A percentile compares a stretch with the other conserved stretches of the same genome.
These are phyloP conservation scores for Apomyelois bistriatella DNA, from an alignment of 2,888 invertebrate genomes.

Conservation along the genomic window DNA sequence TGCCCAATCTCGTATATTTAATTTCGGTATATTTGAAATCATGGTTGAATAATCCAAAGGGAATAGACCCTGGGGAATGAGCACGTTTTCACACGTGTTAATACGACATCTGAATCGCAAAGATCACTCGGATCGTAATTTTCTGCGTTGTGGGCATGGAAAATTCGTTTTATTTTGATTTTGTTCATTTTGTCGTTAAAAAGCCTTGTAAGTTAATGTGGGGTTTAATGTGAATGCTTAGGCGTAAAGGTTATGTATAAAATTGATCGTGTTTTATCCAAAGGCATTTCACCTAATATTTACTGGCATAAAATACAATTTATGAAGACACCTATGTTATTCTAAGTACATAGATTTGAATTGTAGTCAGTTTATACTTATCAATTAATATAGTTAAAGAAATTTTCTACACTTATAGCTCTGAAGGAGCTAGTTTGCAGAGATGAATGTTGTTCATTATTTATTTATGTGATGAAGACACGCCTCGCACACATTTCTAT, in stretches of 20 bases:
- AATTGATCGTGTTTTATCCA: too few relatives aligned
- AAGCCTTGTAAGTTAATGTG: neutral
- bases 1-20: too few relatives aligned
- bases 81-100: constrained; percentile 12
- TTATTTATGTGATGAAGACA: neutral
- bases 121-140: constrained; percentile 10
- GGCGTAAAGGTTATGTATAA: neutral
- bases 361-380: too few relatives aligned
- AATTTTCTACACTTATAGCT: too few relatives aligned
- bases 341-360: too few relatives aligned
- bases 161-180: constrained; percentile 10
- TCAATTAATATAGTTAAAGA: too few relatives aligned
- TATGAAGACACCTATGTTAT: too few relatives aligned
- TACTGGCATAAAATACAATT: too few relatives aligned
- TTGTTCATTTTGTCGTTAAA: constrained; percentile 8
- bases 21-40: too few relatives aligned
- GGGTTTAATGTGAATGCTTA: neutral
- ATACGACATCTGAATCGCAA: constrained; percentile 5
- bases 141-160: constrained; percentile 10
- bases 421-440: too few relatives aligned
- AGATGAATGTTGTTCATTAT: neutral
- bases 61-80: neutral
- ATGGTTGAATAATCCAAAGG: neutral
- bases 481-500: constrained; percentile 1
- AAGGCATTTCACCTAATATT: too few relatives aligned